Conservation (phyloP, 53 echinoderm and acorn worm genomes). For the Mesocentrotus franciscanus region DNA sequence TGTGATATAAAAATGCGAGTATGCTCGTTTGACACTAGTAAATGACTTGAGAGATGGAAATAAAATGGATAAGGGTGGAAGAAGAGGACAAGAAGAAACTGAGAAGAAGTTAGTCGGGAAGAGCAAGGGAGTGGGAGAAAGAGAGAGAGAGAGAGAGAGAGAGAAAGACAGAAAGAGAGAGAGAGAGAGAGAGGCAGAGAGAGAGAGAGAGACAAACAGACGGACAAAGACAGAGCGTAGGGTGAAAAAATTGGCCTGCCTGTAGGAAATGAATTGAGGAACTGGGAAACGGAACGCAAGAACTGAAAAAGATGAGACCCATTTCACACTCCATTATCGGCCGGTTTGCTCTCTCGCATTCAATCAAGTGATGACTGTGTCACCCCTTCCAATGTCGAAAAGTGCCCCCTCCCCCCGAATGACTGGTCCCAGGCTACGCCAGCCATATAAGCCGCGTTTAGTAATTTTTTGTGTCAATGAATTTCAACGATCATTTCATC, state of each 20-base stretch:
- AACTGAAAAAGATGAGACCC: background rate
- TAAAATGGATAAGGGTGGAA: background rate
- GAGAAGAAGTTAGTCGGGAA: background rate
- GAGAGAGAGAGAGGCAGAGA: background rate
- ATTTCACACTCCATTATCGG: too few species aligned
- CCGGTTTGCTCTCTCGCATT: too few species aligned
- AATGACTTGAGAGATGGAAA: background rate
- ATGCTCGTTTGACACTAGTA: background rate
- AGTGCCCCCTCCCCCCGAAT: too few species aligned
- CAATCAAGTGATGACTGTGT: too few species aligned
- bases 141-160: background rate
- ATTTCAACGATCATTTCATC: too few species aligned
- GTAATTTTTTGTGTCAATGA: too few species aligned
- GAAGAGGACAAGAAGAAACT: background rate
- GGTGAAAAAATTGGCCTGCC: too few species aligned
- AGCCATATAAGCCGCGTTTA: too few species aligned
- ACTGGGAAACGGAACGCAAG: background rate
- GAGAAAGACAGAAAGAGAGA: background rate
- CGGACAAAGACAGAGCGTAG: background rate
- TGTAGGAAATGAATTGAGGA: too few species aligned
- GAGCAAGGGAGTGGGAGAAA: background rate
- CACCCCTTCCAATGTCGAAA: too few species aligned
- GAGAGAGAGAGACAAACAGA: background rate
- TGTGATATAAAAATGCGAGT: background rate
- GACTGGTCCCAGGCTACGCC: too few species aligned